Evolutionary conservation across 23 tunicate species (phyloP).

Genomic region (Corella eumyota): DNA sequence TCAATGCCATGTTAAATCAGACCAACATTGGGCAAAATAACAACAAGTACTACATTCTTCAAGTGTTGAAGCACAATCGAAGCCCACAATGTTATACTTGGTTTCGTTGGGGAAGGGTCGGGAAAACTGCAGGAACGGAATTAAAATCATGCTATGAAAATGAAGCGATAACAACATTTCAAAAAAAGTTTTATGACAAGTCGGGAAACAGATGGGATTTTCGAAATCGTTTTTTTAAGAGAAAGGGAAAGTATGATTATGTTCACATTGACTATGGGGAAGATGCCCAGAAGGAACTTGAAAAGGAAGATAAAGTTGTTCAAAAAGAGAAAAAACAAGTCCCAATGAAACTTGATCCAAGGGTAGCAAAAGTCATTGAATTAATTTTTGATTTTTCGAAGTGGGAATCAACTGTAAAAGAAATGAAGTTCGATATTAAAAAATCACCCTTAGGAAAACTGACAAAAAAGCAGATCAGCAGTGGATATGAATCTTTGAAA

Average conservation of each 20-base stretch:
- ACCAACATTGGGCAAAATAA: slow-evolving; percentile 69
- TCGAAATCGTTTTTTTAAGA: slow-evolving; percentile 20
- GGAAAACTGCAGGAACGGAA: slow-evolving; percentile 56
- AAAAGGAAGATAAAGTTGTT: slow-evolving; percentile 12
- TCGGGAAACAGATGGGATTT: slow-evolving; percentile 44
- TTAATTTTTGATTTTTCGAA: slow-evolving; percentile 44
- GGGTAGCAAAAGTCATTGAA: slow-evolving; percentile 43
- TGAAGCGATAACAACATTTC: slow-evolving; percentile 25
- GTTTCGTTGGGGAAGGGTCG: slow-evolving; percentile 84
- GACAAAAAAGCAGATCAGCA: slow-evolving; percentile 50
- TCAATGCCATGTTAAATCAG: slow-evolving; percentile 84
- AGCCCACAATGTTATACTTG: slow-evolving; percentile 28
- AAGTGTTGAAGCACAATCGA: slow-evolving; percentile 39
- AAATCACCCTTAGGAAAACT: slow-evolving; percentile 78
- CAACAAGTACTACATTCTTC: slow-evolving; percentile 73
- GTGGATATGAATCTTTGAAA: slow-evolving; percentile 46
- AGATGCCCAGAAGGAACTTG: not conserved
- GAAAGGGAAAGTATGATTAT: slow-evolving; percentile 53
- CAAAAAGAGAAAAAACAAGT: slow-evolving; percentile 5
- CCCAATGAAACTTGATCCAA: slow-evolving; percentile 18
- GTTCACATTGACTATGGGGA: slow-evolving; percentile 66
- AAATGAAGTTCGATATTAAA: slow-evolving; percentile 64
- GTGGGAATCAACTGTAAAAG: slow-evolving; percentile 57
- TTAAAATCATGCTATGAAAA: slow-evolving; percentile 6
- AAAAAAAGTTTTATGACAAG: slow-evolving; percentile 65